A percentile compares a stretch with the other conserved stretches of the same genome.
phyloP scores from a whole-genome alignment of 2,797 vertebrate genomes.

The Cryptoprocta ferox region DNA sequence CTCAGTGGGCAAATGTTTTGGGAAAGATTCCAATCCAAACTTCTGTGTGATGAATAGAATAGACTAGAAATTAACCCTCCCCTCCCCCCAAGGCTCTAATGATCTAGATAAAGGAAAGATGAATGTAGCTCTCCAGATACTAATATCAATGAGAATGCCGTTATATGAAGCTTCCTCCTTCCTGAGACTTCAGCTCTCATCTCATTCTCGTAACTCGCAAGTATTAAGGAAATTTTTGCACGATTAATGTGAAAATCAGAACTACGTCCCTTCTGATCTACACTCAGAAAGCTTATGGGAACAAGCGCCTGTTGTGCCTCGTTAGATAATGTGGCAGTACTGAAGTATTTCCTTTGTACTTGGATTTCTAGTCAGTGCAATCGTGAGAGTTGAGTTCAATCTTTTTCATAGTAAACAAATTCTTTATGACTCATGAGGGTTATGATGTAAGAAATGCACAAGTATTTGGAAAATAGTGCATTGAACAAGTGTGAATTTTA shows the following conservation, averaged over 20 bases:
- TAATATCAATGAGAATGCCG: not conserved
- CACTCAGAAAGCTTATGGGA: not conserved
- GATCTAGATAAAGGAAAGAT: not conserved
- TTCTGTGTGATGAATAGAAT: not conserved
- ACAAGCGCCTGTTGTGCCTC: not conserved
- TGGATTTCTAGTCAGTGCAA: not conserved
- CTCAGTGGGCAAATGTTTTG: not conserved
- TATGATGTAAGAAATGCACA: conserved; percentile 13
- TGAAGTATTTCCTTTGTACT: conserved; percentile 31
- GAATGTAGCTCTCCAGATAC: not conserved
- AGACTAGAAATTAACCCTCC: not conserved
- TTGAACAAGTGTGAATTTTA: conserved; percentile 53
- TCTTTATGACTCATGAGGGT: conserved; percentile 1
- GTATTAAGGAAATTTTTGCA: not conserved
- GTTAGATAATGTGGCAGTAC: not conserved
- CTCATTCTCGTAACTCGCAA: not conserved
- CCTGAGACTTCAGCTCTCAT: not conserved
- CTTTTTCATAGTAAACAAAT: conserved; percentile 25
- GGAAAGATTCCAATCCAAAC: not conserved
- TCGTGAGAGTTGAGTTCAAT: not conserved
- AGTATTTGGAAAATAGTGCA: conserved; percentile 33
- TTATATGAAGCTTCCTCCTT: not conserved
- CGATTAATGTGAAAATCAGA: not conserved
- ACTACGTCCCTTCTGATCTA: not conserved
- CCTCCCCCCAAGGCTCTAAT: not conserved